Conservation (phyloP, 2,113 vertebrate genomes). For the Ophiodon elongatus region DNA sequence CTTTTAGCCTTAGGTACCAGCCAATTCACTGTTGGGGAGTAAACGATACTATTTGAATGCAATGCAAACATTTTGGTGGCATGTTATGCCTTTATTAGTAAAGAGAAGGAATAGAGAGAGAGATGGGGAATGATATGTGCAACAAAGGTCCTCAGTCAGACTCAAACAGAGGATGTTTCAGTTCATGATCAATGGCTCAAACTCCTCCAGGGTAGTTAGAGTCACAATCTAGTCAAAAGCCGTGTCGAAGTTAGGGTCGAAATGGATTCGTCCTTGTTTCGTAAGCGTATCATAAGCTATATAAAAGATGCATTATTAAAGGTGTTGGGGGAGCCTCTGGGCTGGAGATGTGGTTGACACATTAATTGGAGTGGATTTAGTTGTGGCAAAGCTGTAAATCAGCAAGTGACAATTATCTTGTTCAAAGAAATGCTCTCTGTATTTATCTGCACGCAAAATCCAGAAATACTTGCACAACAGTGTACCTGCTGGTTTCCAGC, state of each 20-base stretch:
- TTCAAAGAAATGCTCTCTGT: background rate
- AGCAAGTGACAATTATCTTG: background rate
- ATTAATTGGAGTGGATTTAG: background rate
- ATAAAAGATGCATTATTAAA: background rate
- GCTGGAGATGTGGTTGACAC: background rate
- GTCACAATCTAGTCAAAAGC: background rate
- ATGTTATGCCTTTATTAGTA: background rate
- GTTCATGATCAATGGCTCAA: background rate
- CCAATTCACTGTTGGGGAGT: conserved; percentile 10
- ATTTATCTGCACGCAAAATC: background rate
- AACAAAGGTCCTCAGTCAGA: no score
- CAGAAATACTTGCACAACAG: no score
- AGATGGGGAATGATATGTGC: no score
- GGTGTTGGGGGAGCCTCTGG: no score
- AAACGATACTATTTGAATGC: background rate
- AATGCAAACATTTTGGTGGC: no score
- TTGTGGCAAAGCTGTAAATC: background rate
- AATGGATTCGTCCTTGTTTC: background rate
- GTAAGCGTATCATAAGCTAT: no score
- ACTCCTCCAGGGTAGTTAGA: background rate
- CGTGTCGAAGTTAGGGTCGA: background rate
- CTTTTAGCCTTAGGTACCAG: no score
- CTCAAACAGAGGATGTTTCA: background rate
- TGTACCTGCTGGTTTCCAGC: background rate
- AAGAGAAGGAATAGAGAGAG: background rate